Base-by-base conservation (phyloP, 2,888 invertebrate genomes). In the Cantharis lateralis region DNA sequence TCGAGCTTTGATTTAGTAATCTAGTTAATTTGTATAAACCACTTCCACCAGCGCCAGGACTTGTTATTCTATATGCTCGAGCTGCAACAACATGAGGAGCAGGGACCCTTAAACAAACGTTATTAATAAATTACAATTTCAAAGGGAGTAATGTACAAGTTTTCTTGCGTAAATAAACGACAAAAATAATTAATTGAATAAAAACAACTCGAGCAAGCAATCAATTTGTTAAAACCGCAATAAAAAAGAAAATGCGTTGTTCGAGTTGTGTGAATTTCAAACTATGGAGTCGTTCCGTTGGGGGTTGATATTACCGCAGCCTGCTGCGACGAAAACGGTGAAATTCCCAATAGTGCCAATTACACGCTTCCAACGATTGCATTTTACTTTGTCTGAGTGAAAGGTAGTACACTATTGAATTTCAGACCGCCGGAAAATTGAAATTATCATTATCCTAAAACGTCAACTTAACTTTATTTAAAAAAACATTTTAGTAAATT, bases 31-130 rank as follows among this genome's bases (percentile, higher is more conserved):
- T 89, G 84, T 90, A 91, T 73, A 92, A 87, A 28, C 91, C 88
- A 10, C 87, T 89, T 32, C 82, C 84, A 72, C 86, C 83, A 80
- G 87, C 86, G 80, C 85, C 87, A 70, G 87, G 87, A 80, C 84
- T 87, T 9, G 89, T 87, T 79, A 91, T 89, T 62, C 90, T 89
- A 86, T 91, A 91, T 68, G 91, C 91, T 79, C 90, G 88, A 48
- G 91, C 90, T 32, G 91, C 89, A 61, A 91, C 90, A 74, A 91
- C 89, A 83, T 91, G 91, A 13, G 91, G 91, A 10, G 91, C 90
- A 61, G 91, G 91, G 79, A 91, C 91, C 83, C 91, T 91, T 81
- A 32, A 84, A 83, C 48, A 48, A 48, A 72, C 48, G 77, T 76
- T 71, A 15, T 18, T 15, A 15, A 24, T 68, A 26, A 24, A 24